phyloP scores from a whole-genome alignment of 2,888 invertebrate genomes.

The Tetranychus truncatus region DNA sequence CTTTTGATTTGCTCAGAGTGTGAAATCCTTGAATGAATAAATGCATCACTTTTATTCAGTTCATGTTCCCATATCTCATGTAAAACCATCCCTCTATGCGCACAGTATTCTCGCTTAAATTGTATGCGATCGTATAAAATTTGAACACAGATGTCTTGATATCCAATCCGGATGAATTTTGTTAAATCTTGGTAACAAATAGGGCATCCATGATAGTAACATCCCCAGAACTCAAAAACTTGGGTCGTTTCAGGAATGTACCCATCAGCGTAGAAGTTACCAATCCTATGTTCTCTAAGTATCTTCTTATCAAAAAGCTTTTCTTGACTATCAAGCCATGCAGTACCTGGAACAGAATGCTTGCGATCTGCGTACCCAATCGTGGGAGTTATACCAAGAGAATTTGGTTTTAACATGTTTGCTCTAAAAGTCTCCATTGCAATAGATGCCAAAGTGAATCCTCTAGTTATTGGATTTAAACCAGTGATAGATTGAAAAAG shows the following conservation, averaged over 20 bases:
- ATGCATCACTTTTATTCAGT: conserved; percentile 15
- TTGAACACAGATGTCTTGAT: too few relatives aligned
- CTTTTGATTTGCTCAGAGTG: neutral
- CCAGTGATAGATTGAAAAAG: conserved; percentile 8
- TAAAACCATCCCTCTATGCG: conserved; percentile 22
- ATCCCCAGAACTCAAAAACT: conserved; percentile 12
- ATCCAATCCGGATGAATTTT: too few relatives aligned
- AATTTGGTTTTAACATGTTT: conserved; percentile 15
- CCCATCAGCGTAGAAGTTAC: conserved; percentile 9
- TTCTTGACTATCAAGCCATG: conserved; percentile 11
- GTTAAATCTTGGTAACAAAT: neutral
- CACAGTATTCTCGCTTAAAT: neutral
- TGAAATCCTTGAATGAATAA: neutral
- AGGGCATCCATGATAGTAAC: conserved; percentile 3
- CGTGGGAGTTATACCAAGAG: conserved; percentile 22
- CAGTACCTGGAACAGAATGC: neutral
- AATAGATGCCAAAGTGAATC: conserved; percentile 23
- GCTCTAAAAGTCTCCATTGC: conserved; percentile 22
- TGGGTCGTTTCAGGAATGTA: neutral
- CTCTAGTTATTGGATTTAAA: conserved; percentile 22
- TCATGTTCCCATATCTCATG: conserved; percentile 27
- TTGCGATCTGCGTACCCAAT: conserved; percentile 18
- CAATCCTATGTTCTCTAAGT: neutral
- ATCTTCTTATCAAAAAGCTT: neutral
- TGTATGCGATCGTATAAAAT: neutral